Percentiles rank a stretch among this genome's conserved stretches.
Conservation (phyloP, 2,888 invertebrate genomes). For the Peribatodes rhomboidaria region DNA sequence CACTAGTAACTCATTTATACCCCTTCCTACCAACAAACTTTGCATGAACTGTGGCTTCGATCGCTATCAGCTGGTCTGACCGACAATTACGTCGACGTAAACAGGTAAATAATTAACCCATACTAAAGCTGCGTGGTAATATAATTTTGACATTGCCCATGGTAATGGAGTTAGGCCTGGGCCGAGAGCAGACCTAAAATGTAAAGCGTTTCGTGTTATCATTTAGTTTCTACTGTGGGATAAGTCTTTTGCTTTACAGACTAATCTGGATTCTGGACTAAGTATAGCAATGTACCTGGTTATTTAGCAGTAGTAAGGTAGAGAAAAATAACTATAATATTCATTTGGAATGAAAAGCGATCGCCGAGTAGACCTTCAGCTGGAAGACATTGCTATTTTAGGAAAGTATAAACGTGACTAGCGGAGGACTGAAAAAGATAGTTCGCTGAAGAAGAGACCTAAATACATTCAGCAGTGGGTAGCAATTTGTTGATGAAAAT, state of each 20-base stretch:
- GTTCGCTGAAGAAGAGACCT: no score
- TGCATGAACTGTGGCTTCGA: constrained; percentile 26
- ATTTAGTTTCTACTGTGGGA: constrained; percentile 1
- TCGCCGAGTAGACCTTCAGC: no score
- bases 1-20: constrained; percentile 9
- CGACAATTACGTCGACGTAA: constrained; percentile 36
- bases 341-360: no score
- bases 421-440: no score
- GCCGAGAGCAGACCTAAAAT: constrained; percentile 15
- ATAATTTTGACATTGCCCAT: constrained; percentile 31
- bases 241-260: background rate
- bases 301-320: no score
- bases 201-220: constrained; percentile 8
- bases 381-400: no score
- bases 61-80: constrained; percentile 22
- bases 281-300: no score
- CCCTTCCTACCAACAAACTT: constrained; percentile 19
- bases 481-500: no score
- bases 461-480: no score
- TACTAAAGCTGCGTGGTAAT: constrained; percentile 23
- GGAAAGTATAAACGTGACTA: no score
- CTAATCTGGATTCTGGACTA: background rate
- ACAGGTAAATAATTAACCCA: constrained; percentile 35
- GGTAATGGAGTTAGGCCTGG: constrained; percentile 20
- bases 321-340: no score